Percentiles rank a stretch among this genome's conserved stretches.
phyloP scores from a whole-genome alignment of 2,113 vertebrate genomes.

The Dipodomys ordii region DNA sequence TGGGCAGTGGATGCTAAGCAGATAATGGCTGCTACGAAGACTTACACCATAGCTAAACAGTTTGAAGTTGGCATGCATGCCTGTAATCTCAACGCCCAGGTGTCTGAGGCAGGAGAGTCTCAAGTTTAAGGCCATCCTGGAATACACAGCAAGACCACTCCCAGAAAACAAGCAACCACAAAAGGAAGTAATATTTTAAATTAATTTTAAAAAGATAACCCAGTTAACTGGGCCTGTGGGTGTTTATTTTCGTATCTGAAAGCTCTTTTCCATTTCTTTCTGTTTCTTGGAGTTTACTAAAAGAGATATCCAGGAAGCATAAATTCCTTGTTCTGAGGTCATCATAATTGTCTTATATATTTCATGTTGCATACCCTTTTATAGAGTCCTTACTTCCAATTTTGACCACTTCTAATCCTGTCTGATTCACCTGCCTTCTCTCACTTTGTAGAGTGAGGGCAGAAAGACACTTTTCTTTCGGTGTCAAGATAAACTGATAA shows the following conservation, averaged over 20 bases:
- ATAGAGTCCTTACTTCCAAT: neutral
- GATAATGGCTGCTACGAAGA: neutral
- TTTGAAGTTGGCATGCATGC: neutral
- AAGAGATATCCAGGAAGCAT: neutral
- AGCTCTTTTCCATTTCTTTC: neutral
- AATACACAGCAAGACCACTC: no score
- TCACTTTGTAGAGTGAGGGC: neutral
- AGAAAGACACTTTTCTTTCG: neutral
- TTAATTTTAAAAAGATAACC: neutral
- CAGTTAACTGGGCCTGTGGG: neutral
- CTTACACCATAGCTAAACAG: neutral
- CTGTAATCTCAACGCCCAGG: no score
- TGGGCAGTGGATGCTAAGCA: neutral
- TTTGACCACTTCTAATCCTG: neutral
- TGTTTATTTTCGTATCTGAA: neutral
- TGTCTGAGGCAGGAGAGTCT: no score
- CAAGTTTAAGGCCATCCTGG: no score
- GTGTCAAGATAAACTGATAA: neutral
- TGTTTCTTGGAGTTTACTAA: neutral
- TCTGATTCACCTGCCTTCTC: neutral
- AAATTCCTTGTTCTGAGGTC: neutral
- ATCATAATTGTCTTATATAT: neutral
- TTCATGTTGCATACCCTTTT: neutral
- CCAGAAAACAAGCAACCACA: neutral
- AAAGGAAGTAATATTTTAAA: neutral